Evolutionary conservation across 1,140 invertebrate species (phyloP), one percentile per base, ranked within the genome.

Genomic region (Drosophila kanapiae): DNA sequence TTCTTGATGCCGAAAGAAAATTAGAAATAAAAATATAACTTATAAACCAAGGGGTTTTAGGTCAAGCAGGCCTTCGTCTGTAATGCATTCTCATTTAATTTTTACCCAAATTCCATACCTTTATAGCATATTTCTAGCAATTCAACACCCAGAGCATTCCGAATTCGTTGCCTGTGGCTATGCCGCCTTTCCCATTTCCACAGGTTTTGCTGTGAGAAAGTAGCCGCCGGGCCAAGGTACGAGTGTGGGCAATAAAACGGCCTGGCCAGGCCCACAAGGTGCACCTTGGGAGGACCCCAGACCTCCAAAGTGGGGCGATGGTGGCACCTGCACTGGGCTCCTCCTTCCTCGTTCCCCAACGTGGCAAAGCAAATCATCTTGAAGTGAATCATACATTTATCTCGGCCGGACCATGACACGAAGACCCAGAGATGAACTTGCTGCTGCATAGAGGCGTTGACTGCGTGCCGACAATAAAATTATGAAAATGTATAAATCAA

Each of bases 371-470:
- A 80, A 86, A 87, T 87, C 85, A 84, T 59, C 74, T 77, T 57
- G 58, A 84, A 88, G 78, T 88, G 84, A 87, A 87, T 87, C 84
- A 87, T 88, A 79, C 84, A 87, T 87, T 76, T 78, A 78, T 70
- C 64, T 67, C 37, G n/a, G n/a, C 42, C 27, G 53, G 48, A 70
- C 57, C 37, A 38, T 69, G 62, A 80, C 70, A 76, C 75, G 48
- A 61, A 75, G 67, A 76, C 62, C 72, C 48, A 64, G 38, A 53
- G 45, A 56, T 72, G 68, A 63, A 69, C 60, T 56, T 29, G 42
- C 31, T 72, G 81, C 67, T 59, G 75, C 67, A 79, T 84, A 85
- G 78, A 79, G 85, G 85, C 85, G 85, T 90, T 75, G 63, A 65
- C 65, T 67, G 72, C 75, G 60, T 77, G 60, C 60, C 79, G 75